Evolutionary conservation across 1,140 invertebrate genomes (phyloP).

Genomic region (Drosophila busckii): DNA sequence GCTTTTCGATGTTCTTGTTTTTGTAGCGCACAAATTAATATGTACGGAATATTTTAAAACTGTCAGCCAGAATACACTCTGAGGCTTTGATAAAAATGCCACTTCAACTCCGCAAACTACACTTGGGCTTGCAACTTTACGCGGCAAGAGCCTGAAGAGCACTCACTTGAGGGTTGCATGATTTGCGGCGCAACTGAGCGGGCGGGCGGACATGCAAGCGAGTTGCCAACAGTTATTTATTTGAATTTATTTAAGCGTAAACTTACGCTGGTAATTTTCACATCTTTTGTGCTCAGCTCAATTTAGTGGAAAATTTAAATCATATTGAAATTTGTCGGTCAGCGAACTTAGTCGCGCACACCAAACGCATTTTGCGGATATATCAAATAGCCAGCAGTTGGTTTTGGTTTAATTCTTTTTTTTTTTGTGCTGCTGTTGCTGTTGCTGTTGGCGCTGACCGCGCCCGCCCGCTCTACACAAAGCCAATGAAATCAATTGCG

Average conservation of each 20-base stretch:
- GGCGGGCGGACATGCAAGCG: too few relatives aligned
- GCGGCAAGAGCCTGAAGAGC: too few relatives aligned
- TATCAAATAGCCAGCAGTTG: constrained; percentile 14
- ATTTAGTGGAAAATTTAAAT: constrained; percentile 59
- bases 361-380: constrained; percentile 22
- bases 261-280: constrained; percentile 44
- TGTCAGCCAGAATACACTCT: constrained; percentile 26
- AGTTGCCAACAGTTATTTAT: constrained; percentile 43
- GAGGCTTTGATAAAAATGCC: too few relatives aligned
- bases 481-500: constrained; percentile 41
- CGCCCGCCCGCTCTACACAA: constrained; percentile 7
- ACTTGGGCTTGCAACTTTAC: too few relatives aligned
- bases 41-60: constrained; percentile 51
- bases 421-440: neutral
- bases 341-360: constrained; percentile 25
- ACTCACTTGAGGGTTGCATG: constrained; percentile 1
- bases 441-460: too few relatives aligned
- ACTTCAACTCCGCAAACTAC: constrained; percentile 27
- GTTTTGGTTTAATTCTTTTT: constrained; percentile 7
- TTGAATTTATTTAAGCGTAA: constrained; percentile 55
- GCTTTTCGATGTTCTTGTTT: constrained; percentile 38
- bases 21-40: constrained; percentile 44
- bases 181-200: too few relatives aligned
- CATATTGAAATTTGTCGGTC: constrained; percentile 54
- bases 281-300: constrained; percentile 52